Conservation (phyloP, 53 echinoderm and acorn worm genomes). For the Patiria pectinifera region DNA sequence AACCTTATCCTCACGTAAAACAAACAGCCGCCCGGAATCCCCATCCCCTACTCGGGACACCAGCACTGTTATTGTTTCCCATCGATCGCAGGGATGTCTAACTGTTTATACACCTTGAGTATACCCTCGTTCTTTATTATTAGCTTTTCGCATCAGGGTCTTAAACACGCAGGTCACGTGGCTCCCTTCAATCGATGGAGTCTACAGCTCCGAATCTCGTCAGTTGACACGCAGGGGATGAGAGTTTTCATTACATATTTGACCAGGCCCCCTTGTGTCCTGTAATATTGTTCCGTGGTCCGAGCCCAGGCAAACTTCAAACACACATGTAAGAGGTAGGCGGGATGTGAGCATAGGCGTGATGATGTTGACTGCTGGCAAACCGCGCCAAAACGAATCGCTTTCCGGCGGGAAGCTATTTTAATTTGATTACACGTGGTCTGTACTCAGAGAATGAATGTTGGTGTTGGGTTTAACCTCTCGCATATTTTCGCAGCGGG, state of each 20-base stretch:
- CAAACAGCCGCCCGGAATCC: neutral
- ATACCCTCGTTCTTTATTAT: slow-evolving; percentile 30
- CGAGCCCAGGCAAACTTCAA: neutral
- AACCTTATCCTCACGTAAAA: neutral
- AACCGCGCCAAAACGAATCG: neutral
- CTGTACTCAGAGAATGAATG: neutral
- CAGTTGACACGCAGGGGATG: neutral
- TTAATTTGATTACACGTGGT: slow-evolving; percentile 8
- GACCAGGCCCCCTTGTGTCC: neutral
- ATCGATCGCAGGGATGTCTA: slow-evolving; percentile 37
- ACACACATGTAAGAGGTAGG: neutral
- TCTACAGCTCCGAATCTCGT: neutral
- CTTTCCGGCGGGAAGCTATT: slow-evolving; percentile 5
- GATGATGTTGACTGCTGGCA: slow-evolving; percentile 1
- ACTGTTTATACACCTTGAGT: slow-evolving; percentile 56
- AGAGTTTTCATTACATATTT: slow-evolving; percentile 8
- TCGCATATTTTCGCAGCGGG: neutral
- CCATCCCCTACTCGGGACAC: neutral
- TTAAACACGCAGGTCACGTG: slow-evolving; percentile 4
- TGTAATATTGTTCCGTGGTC: neutral
- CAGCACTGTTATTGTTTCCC: slow-evolving; percentile 11
- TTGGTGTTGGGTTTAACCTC: slow-evolving; percentile 8
- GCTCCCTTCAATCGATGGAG: slow-evolving; percentile 18
- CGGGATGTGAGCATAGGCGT: neutral
- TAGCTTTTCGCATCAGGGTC: slow-evolving; percentile 28